A percentile compares a stretch with the other conserved stretches of the same genome.
phyloP scores from a whole-genome alignment of 2,888 invertebrate genomes.

The Argyresthia albistria region DNA sequence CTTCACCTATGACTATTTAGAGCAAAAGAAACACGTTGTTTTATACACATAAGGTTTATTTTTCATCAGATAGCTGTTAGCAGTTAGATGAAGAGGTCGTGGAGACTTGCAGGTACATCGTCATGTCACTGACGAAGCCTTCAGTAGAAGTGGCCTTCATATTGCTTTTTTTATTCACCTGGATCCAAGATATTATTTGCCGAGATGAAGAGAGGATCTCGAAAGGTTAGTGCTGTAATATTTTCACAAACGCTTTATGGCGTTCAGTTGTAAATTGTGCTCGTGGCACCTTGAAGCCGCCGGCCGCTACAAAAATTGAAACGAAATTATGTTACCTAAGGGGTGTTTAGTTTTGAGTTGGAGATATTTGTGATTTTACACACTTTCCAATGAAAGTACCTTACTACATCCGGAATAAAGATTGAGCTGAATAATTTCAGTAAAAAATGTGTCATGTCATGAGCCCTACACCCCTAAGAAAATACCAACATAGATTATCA shows the following conservation, averaged over 20 bases:
- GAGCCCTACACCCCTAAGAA: no score
- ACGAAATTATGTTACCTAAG: no score
- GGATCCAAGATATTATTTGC: conserved; percentile 23
- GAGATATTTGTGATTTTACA: no score
- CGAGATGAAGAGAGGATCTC: conserved; percentile 61
- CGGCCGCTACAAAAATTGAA: no score
- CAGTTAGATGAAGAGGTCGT: background rate
- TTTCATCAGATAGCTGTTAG: background rate
- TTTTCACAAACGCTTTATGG: background rate
- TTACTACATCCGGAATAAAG: no score
- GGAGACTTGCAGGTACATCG: background rate
- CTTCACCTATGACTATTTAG: background rate
- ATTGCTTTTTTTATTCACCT: conserved; percentile 3
- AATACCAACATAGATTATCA: no score
- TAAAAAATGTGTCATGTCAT: no score
- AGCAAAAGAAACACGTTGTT: background rate
- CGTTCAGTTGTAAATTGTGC: no score
- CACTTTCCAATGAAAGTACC: no score
- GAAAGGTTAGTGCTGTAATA: conserved; percentile 35
- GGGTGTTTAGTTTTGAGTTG: no score
- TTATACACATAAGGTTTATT: background rate
- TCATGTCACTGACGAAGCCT: background rate
- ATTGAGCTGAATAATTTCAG: no score
- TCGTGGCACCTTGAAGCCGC: no score
- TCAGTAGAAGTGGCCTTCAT: background rate